A percentile compares a stretch with the other conserved stretches of the same genome.
Evolutionary conservation across 2,113 vertebrate species (phyloP).

Genomic region (Pavo muticus): DNA sequence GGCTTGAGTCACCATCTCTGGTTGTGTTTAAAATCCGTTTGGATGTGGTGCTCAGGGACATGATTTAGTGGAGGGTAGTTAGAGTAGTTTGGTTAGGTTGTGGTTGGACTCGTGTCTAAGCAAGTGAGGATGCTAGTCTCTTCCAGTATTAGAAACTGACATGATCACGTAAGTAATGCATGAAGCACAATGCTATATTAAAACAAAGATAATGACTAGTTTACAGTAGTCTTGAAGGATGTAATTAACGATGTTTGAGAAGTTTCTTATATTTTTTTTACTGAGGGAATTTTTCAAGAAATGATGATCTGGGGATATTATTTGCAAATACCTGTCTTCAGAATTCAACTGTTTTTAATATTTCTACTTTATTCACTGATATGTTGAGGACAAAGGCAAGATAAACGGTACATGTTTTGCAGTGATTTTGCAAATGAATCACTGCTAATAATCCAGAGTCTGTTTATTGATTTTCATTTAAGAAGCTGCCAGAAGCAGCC

Average conservation of each 20-base stretch:
- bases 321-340: neutral
- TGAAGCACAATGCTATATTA: neutral
- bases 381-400: neutral
- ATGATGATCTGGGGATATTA: neutral
- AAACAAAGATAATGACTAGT: neutral
- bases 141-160: neutral
- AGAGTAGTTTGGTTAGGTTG: too few species aligned
- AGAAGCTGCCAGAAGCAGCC: neutral
- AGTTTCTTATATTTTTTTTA: neutral
- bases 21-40: too few species aligned
- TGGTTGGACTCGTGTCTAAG: neutral
- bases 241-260: neutral
- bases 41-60: too few species aligned
- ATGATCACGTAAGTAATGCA: neutral
- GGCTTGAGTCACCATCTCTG: too few species aligned
- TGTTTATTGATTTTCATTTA: constrained; percentile 47
- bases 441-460: neutral
- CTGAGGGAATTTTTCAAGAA: neutral
- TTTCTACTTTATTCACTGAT: neutral
- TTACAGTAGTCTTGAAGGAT: neutral
- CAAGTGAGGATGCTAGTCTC: neutral
- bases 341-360: neutral
- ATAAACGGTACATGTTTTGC: neutral
- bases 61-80: too few species aligned
- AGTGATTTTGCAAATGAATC: neutral